Base-by-base conservation (phyloP, 2,888 invertebrate species). In the Hypercompe scribonia region DNA sequence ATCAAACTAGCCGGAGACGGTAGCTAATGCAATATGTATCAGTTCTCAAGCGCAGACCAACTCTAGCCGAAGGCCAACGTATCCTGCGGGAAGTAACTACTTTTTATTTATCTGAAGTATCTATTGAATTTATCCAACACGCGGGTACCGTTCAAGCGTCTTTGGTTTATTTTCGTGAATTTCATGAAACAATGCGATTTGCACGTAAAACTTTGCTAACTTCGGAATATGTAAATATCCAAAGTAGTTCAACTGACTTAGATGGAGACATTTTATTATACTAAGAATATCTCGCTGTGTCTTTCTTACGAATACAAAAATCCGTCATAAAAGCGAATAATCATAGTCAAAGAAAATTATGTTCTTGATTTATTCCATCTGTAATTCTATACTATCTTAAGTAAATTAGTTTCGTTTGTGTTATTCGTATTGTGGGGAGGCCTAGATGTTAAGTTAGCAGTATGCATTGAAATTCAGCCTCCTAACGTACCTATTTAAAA, bases 1-100 rank as follows among this genome's bases (percentile, higher is more conserved):
- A 90, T 92, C 89, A 90, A 89, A 86, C 85, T 86, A 81, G 76
- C 78, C 80, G 80, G 82, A 86, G 88, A 87, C 88, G 81, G 84
- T 78, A 76, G 81, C 89, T 92, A 89, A 92, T 93, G 91, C 89
- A 93, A 92, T 92, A 92, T 93, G 90, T 91, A 92, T 91, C 86
- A 91, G 89, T 84, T 89, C 85, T 84, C 84, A 82, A 85, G 81
- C 72, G 81, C 77, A 80, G 76, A 82, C 80, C 85, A 78, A 78
- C 74, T 78, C 84, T 77, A 81, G 74, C 78, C 77, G 76, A 76
- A 73, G 76, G 74, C 77, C 71, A 73, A 82, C 82, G 78, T 79
- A 82, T 75, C 80, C 77, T 72, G 73, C 24, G 76, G 73, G 78
- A 82, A 78, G 80, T 70, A 83, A 80, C 76, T 71, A 78, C 81